Evolutionary conservation across 1,140 invertebrate genomes (phyloP).

Genomic region (Monochamus saltuarius): DNA sequence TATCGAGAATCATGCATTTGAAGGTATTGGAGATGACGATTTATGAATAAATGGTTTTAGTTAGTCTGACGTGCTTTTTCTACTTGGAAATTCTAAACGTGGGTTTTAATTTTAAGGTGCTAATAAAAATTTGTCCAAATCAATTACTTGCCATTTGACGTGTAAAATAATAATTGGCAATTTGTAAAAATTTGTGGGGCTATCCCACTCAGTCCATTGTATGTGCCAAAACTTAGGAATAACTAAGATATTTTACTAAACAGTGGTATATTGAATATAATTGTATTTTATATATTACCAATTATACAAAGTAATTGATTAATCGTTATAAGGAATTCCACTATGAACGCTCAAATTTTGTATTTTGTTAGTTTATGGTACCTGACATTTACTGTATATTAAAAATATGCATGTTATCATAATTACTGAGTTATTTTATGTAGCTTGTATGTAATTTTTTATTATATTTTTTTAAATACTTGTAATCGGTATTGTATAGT

Average conservation of each 20-base stretch:
- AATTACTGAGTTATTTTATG: too few species aligned
- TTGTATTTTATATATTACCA: slow-evolving; percentile 15
- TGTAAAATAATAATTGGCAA: slow-evolving; percentile 18
- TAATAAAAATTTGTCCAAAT: slow-evolving; percentile 26
- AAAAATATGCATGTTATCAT: background rate
- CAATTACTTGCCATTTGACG: slow-evolving; percentile 21
- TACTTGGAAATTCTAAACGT: slow-evolving; percentile 10
- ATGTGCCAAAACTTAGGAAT: slow-evolving; percentile 27
- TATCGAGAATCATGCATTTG: slow-evolving; percentile 86
- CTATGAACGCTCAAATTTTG: slow-evolving; percentile 1
- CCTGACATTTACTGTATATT: slow-evolving; percentile 9
- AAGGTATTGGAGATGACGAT: slow-evolving; percentile 88
- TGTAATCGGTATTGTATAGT: background rate
- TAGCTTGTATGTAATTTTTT: background rate
- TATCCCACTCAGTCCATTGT: slow-evolving; percentile 24
- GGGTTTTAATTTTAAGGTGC: slow-evolving; percentile 27
- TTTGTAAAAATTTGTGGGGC: slow-evolving; percentile 17
- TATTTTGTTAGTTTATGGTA: slow-evolving; percentile 4
- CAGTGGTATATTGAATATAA: slow-evolving; percentile 25
- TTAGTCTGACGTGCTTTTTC: slow-evolving; percentile 14
- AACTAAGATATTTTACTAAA: slow-evolving; percentile 30
- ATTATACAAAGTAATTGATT: slow-evolving; percentile 9
- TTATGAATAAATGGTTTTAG: slow-evolving; percentile 56
- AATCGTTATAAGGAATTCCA: background rate
- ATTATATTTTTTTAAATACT: slow-evolving; percentile 14